phyloP scores from a whole-genome alignment of 2,888 invertebrate genomes.

The Amorpha juglandis region DNA sequence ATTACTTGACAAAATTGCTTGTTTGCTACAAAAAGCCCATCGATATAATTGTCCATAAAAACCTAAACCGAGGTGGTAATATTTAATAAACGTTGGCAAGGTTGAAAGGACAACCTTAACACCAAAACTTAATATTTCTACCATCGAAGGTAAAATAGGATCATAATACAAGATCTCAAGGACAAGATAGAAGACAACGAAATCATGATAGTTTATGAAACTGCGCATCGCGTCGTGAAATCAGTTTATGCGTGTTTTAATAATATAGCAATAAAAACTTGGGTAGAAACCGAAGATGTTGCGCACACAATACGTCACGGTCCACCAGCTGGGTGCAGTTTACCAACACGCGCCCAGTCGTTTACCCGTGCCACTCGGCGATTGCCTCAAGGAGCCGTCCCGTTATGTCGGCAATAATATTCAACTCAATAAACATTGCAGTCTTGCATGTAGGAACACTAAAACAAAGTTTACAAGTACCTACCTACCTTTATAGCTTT shows the following conservation, averaged over 20 bases:
- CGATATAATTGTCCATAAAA: too few species aligned
- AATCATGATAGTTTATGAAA: constrained; percentile 4
- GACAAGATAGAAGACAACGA: constrained; percentile 9
- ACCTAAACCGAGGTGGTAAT: too few species aligned
- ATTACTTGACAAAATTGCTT: too few species aligned
- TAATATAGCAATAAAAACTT: constrained; percentile 32
- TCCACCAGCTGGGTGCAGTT: constrained; percentile 67
- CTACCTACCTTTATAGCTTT: not conserved
- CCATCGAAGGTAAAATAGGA: not conserved
- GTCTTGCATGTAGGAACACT: constrained; percentile 4
- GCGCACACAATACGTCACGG: constrained; percentile 64
- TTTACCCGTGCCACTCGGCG: constrained; percentile 47
- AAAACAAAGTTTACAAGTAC: constrained; percentile 15
- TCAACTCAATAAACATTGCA: constrained; percentile 38
- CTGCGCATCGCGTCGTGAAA: constrained; percentile 14
- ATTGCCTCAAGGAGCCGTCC: constrained; percentile 49
- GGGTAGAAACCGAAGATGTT: constrained; percentile 69
- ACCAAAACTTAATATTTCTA: not conserved
- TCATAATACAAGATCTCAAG: not conserved
- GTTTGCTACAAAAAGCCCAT: too few species aligned
- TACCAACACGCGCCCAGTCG: constrained; percentile 53
- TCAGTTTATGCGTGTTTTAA: constrained; percentile 17
- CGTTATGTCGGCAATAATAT: constrained; percentile 42
- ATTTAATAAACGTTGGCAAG: too few species aligned
- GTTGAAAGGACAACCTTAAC: too few species aligned